Evolutionary conservation across 2,797 vertebrate genomes (phyloP), one percentile per base, ranked within the genome.

Genomic region (Gila robusta): DNA sequence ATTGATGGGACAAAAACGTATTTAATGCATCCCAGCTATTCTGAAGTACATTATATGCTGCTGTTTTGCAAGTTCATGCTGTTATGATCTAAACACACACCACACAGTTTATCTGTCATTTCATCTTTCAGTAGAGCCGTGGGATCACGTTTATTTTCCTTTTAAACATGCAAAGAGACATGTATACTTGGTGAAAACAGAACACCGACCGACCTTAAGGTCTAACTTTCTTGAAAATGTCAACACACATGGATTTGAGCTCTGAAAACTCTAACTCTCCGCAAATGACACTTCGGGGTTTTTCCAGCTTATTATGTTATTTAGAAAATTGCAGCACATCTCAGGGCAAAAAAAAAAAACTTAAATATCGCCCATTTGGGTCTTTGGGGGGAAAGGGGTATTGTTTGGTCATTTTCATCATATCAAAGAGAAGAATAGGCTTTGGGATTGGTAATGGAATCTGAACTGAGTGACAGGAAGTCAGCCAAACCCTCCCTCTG

Each of bases 391-490:
- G 83, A 54, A 81, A 88, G 88, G 81, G 79, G 67, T 69, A 89
- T 89, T 90, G 89, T 91, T 88, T 87, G 62, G 81, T 47, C 8
- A 35, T 86, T 88, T 77, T 41, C 59, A 62, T 64, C 69, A 35
- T 82, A 81, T 89, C 76, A 81, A 81, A 82, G 82, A 87, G 64
- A 88, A 89, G 85, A 91, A 89, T 85, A 52, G 87, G 82, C 74
- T 72, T 72, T 56, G 26, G 79, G 76, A 86, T 49, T 82, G 85
- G 87, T 87, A 73, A 59, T 82, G 87, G 86, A 87, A 89, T 87
- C 74, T 87, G 81, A 89, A 71, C 72, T 73, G 59, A 89, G 87
- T 85, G 54, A 82, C 87, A 90, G 89, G 90, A 92, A 88, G 80
- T 84, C 56, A 80, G 87, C 56, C 64, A 81, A 90, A 85, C 84